phyloP scores from a whole-genome alignment of 2,888 invertebrate species.

The Stenchaetothrips biformis region DNA sequence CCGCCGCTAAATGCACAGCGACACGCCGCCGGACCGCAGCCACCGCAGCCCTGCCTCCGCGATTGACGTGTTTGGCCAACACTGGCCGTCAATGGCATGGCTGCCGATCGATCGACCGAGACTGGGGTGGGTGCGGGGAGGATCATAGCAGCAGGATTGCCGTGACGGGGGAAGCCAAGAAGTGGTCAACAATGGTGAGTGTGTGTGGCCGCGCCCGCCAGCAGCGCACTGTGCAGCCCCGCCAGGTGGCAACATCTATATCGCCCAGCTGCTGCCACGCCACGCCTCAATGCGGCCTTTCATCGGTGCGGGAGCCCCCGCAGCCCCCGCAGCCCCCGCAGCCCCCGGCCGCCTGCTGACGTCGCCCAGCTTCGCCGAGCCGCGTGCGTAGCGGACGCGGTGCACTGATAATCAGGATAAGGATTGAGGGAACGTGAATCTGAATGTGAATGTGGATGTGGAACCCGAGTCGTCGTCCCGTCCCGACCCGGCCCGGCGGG shows the following conservation, averaged over 20 bases:
- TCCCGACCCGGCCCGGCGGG: too few species aligned
- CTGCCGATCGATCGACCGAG: not conserved
- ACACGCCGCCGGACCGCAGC: not conserved
- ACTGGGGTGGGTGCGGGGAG: not conserved
- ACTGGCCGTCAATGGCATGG: not conserved
- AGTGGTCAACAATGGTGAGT: not conserved
- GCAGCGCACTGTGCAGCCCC: not conserved
- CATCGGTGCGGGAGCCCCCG: not conserved
- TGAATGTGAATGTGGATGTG: too few species aligned
- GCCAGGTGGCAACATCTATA: conserved; percentile 15
- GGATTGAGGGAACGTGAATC: not conserved
- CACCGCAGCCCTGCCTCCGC: not conserved
- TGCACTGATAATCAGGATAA: not conserved
- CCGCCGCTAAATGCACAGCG: too few species aligned
- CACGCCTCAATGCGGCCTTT: not conserved
- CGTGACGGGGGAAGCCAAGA: not conserved
- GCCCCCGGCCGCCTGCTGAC: not conserved
- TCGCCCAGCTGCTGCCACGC: not conserved
- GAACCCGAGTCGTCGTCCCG: too few species aligned
- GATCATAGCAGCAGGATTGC: not conserved
- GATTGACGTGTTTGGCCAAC: conserved; percentile 10
- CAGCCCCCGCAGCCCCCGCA: not conserved
- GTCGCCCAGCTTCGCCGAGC: not conserved
- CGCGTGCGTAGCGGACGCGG: not conserved
- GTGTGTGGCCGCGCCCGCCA: not conserved